Base-by-base conservation (phyloP, 1,140 invertebrate species). In the Euura lappo region DNA sequence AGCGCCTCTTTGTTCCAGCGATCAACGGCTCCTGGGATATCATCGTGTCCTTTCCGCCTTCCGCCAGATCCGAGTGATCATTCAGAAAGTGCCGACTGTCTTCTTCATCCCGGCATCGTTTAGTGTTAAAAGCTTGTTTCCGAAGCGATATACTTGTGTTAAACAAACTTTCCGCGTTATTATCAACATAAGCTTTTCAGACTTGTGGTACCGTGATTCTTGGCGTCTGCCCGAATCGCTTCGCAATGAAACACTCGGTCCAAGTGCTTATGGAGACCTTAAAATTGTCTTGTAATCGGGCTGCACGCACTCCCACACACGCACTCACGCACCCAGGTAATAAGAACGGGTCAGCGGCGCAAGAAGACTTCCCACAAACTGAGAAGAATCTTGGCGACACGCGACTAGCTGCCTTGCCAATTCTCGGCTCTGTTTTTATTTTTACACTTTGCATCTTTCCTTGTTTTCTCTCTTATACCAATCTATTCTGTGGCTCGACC, bases 381-480 rank as follows among this genome's bases (percentile, higher is more conserved):
- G 51, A 60, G 51, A 60, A 60, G 51, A 60, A 60, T 60, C 51
- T 60, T 60, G 51, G 28, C 28, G 51, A 60, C 51, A 60, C 51
- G 51, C 51, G 51, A 4, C 51, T 60, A 8, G 51, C 13, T n/a
- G 8, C 51, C 51, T 60, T 60, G 51, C 51, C 51, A 60, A 60
- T 60, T 60, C 51, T 60, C 13, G 51, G 8, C 51, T 60, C 51
- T 60, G 51, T 60, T 60, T 60, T 60, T 60, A 60, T 60, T 60
- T 60, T 60, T 60, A 60, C 51, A 60, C 51, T 60, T 60, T 60
- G 10, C 51, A 60, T 60, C 51, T 60, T 60, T 60, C 51, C 51
- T 60, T 60, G 51, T 60, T 60, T 60, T 60, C 51, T 60, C 51
- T 60, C 51, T 60, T 60, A 60, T 8, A 60, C 51, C 13, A 60